Conservation (phyloP, 2,888 invertebrate species). For the Lasioglossum zephyrum region DNA sequence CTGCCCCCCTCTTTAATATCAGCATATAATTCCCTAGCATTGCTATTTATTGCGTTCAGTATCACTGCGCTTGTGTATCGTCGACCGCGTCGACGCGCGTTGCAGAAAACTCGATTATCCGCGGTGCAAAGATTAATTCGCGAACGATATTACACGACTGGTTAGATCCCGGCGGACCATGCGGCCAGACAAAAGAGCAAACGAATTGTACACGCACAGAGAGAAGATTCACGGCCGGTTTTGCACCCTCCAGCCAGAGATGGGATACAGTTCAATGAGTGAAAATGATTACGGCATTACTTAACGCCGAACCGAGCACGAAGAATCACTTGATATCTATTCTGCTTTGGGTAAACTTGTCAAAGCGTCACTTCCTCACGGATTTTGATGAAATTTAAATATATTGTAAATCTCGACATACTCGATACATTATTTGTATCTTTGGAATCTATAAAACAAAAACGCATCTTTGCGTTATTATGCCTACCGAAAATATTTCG, state of each 20-base stretch:
- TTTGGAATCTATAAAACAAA: too few relatives aligned
- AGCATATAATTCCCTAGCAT: slow-evolving; percentile 63
- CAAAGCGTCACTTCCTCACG: too few relatives aligned
- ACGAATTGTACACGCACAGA: slow-evolving; percentile 15
- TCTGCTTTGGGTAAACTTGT: background rate
- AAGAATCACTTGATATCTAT: background rate
- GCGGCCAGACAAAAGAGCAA: slow-evolving; percentile 29
- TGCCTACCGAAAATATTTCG: too few relatives aligned
- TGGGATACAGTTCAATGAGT: background rate
- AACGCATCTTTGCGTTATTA: too few relatives aligned
- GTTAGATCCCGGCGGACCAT: background rate
- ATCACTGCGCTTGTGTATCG: slow-evolving; percentile 66
- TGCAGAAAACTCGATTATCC: slow-evolving; percentile 39
- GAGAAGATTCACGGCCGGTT: slow-evolving; percentile 14
- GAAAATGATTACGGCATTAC: background rate
- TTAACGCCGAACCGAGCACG: background rate
- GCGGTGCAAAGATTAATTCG: slow-evolving; percentile 49
- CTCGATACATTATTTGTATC: too few relatives aligned
- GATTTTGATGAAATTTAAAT: too few relatives aligned
- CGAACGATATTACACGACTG: slow-evolving; percentile 21
- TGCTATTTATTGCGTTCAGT: slow-evolving; percentile 73
- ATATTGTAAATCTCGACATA: too few relatives aligned
- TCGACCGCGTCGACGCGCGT: slow-evolving; percentile 31
- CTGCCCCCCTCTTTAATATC: slow-evolving; percentile 20
- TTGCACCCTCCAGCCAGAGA: background rate